Conservation (phyloP, 1,140 invertebrate species). For the Acyrthosiphon pisum region DNA sequence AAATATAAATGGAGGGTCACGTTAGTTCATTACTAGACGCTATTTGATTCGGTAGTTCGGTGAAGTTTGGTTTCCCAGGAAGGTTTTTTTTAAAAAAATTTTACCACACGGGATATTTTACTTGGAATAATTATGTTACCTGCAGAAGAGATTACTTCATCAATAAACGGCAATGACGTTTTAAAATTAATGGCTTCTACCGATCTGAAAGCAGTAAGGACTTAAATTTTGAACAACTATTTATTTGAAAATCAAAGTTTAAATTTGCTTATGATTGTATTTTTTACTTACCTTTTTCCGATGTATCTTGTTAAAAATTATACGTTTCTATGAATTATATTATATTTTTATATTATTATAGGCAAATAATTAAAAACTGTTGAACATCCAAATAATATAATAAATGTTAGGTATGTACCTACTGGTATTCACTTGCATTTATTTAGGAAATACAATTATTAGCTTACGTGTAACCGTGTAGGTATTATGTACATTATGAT, state of each 20-base stretch:
- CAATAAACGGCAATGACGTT: neutral
- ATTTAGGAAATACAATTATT: neutral
- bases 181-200: neutral
- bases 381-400: neutral
- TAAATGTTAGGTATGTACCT: too few species aligned
- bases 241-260: neutral
- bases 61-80: constrained; percentile 24
- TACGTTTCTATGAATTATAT: neutral
- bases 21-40: constrained; percentile 43
- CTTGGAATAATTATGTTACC: constrained; percentile 13
- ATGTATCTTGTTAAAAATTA: neutral
- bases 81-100: neutral
- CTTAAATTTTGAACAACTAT: neutral
- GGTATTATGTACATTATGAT: neutral
- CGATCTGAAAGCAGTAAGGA: neutral
- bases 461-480: neutral
- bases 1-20: constrained; percentile 38
- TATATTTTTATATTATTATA: neutral
- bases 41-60: constrained; percentile 41
- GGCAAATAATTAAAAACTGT: neutral
- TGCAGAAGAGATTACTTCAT: neutral
- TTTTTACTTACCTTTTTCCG: neutral
- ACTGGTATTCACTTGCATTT: neutral
- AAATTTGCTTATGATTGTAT: neutral
- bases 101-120: neutral